Conservation (phyloP, 1,140 invertebrate species). For the Drosophila carrolli region DNA sequence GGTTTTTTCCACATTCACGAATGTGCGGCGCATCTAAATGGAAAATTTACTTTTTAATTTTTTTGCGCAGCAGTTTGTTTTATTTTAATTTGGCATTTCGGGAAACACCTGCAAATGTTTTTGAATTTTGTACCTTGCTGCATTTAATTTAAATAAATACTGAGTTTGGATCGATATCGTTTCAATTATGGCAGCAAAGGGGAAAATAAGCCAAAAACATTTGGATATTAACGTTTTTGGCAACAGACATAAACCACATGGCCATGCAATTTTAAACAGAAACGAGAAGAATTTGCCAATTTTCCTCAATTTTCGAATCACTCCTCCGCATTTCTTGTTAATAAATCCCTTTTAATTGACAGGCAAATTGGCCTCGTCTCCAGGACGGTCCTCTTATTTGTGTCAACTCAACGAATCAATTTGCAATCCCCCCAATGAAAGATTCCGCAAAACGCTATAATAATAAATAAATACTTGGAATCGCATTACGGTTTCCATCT, state of each 20-base stretch:
- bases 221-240: conserved; percentile 19
- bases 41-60: conserved; percentile 37
- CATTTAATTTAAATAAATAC: conserved; percentile 53
- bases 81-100: not conserved
- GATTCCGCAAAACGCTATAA: conserved; percentile 10
- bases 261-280: conserved; percentile 14
- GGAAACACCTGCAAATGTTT: conserved; percentile 22
- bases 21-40: conserved; percentile 44
- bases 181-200: conserved; percentile 42
- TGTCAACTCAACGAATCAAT: conserved; percentile 15
- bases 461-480: conserved; percentile 45
- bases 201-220: conserved; percentile 15
- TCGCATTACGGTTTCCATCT: conserved; percentile 31
- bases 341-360: conserved; percentile 18
- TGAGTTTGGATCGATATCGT: conserved; percentile 23
- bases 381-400: conserved; percentile 1
- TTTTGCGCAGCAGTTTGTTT: conserved; percentile 9
- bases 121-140: conserved; percentile 18
- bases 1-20: conserved; percentile 21
- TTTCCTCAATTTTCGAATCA: conserved; percentile 3
- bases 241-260: conserved; percentile 39
- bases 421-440: conserved; percentile 26
- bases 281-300: not conserved
- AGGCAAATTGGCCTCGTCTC: conserved; percentile 7
- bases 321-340: conserved; percentile 1